A percentile compares a stretch with the other conserved stretches of the same genome.
Evolutionary conservation across 2,888 invertebrate species (phyloP).

Genomic region (Caenorhabditis zanzibari): DNA sequence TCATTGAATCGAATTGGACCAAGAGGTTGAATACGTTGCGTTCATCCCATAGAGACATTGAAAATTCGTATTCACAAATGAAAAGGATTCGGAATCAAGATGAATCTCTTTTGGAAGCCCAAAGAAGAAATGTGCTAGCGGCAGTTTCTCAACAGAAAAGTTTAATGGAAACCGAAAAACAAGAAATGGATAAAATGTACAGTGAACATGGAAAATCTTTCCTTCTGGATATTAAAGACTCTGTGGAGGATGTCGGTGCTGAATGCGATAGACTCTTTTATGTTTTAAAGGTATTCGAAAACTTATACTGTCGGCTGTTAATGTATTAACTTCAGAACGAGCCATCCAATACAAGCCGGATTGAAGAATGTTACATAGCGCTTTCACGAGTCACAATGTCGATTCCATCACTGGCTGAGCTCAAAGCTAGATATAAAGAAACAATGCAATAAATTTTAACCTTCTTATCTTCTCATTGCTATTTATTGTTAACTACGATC

Average conservation of each 20-base stretch:
- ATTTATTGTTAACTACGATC: too few relatives aligned
- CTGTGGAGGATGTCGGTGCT: constrained; percentile 14
- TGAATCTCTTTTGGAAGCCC: neutral
- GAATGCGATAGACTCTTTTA: constrained; percentile 10
- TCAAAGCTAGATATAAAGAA: constrained; percentile 16
- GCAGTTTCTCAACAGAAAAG: constrained; percentile 5
- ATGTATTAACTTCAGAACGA: constrained; percentile 14
- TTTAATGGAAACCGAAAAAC: constrained; percentile 28
- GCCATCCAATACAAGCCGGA: neutral
- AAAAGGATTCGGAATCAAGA: neutral
- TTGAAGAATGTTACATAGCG: constrained; percentile 11
- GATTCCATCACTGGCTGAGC: constrained; percentile 34
- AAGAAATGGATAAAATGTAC: constrained; percentile 34
- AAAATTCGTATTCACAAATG: constrained; percentile 9
- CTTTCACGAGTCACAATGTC: neutral
- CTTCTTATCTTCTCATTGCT: neutral
- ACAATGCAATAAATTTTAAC: neutral
- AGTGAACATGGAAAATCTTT: constrained; percentile 13
- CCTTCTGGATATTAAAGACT: constrained; percentile 6
- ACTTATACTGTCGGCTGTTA: neutral
- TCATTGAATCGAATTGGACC: constrained; percentile 40
- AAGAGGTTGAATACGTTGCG: constrained; percentile 29
- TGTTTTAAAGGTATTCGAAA: constrained; percentile 20
- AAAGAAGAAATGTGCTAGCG: neutral
- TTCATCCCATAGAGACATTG: constrained; percentile 5